Percentiles rank a stretch among this genome's conserved stretches.
These are phyloP conservation scores for Oasisia sp. DNA, from an alignment of 2,888 invertebrate species.

Conservation along the genomic window DNA sequence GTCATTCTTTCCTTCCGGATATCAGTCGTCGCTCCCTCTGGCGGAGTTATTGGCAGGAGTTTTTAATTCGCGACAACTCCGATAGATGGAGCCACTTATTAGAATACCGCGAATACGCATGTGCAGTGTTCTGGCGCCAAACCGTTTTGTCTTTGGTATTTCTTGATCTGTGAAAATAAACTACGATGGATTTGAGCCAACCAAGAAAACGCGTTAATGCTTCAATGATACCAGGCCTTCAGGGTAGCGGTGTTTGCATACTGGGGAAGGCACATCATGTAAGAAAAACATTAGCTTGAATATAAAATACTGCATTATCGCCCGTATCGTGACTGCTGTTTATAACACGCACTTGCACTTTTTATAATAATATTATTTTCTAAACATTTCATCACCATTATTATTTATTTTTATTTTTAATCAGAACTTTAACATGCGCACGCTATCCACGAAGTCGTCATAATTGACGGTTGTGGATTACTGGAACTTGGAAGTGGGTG, in stretches of 20 bases:
- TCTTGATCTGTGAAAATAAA: not conserved
- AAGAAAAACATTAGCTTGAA: not conserved
- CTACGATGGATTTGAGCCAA: not conserved
- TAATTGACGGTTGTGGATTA: no score
- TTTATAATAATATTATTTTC: no score
- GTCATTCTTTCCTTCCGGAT: not conserved
- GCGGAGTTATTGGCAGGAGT: not conserved
- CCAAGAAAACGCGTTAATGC: not conserved
- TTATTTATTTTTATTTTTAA: no score
- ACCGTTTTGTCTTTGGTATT: not conserved
- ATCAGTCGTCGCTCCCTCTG: not conserved
- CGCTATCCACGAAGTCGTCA: no score
- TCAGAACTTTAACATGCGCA: no score
- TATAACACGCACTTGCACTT: no score
- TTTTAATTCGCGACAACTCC: not conserved
- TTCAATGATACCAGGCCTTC: not conserved
- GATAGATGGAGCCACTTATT: not conserved
- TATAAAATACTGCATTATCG: not conserved
- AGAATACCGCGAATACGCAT: not conserved
- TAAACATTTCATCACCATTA: no score
- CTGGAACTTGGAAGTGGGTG: no score
- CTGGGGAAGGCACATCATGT: not conserved
- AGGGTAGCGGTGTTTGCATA: not conserved
- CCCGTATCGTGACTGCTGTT: not conserved
- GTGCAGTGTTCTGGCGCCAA: not conserved